Evolutionary conservation across 2,888 invertebrate genomes (phyloP), one percentile per base, ranked within the genome.

Genomic region (Volucella zonaria): DNA sequence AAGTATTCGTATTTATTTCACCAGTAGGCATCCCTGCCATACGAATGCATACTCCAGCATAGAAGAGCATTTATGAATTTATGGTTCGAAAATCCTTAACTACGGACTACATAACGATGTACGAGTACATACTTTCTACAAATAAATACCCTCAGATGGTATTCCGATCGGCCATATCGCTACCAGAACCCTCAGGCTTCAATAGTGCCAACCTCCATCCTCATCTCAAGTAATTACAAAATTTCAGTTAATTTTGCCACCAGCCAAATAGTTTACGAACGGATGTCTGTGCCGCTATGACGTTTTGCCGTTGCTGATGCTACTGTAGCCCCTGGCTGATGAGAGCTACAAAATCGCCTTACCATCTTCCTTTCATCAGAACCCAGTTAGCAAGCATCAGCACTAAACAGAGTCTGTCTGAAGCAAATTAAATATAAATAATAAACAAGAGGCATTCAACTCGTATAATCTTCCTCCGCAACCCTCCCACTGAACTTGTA

Each of bases 221-320:
- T 38, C 14, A 2, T 40, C 14, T 2, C 15, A 49, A 43, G 47
- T 66, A 66, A 75, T 75, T 75, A 66, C 64, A 64, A 62, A 54
- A 40, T 64, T 74, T 74, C 47, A 54, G 74, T 74, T 56, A 64
- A 74, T 74, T 74, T 64, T 23, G 47, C 62, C 56, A n/a, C 15
- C 23, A 56, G 8, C 68, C 56, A 56, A 68, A 68, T 68, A 58
- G 70, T 59, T 70, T 70, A 40, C 15, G 40, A 31, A 31, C 38
- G 42, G 42, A 14, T 49, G 49, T 1, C n/a, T 49, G 11, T 11
- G 11, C n/a, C 11, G 8, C 47, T 47, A 11, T 47, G n/a, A 1
- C 11, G n/a, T 11, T n/a, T 47, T 12, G 47, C 3, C 47, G 18
- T 47, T 47, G 8, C 49, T 31, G 49, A 12, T 31, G 14, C 23